phyloP scores from a whole-genome alignment of 2,888 invertebrate species.

The Phortica magna region DNA sequence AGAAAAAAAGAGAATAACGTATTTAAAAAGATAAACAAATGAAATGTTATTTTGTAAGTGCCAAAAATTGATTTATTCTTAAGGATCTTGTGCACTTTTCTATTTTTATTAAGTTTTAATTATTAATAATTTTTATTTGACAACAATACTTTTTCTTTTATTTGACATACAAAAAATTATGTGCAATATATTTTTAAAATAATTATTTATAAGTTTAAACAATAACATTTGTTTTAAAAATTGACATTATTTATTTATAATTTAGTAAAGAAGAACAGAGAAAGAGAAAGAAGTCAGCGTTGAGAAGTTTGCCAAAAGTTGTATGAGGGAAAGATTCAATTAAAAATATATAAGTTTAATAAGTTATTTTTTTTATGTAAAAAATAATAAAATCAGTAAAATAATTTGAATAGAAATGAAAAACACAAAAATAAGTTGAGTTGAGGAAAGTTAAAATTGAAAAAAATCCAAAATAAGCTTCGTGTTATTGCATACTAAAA shows the following conservation, averaged over 20 bases:
- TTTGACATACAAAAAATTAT: neutral
- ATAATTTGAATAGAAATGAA: neutral
- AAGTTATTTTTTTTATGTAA: neutral
- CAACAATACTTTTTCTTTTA: neutral
- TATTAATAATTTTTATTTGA: neutral
- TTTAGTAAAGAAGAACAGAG: no score
- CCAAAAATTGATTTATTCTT: neutral
- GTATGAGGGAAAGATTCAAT: no score
- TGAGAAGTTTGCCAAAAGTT: no score
- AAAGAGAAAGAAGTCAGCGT: no score
- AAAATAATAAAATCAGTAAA: neutral
- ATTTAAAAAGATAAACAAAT: neutral
- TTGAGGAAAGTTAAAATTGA: neutral
- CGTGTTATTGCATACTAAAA: constrained; percentile 32
- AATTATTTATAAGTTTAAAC: neutral
- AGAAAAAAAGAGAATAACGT: no score
- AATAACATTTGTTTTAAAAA: no score
- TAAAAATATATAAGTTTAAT: neutral
- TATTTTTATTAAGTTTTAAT: neutral
- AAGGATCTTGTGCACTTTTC: no score
- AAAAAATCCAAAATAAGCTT: constrained; percentile 8
- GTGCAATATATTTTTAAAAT: neutral
- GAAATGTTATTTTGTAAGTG: neutral
- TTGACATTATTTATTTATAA: no score
- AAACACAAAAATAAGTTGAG: neutral